Evolutionary conservation across 2,113 vertebrate genomes (phyloP), one percentile per base, ranked within the genome.

Genomic region (Nothobranchius kuhntae): DNA sequence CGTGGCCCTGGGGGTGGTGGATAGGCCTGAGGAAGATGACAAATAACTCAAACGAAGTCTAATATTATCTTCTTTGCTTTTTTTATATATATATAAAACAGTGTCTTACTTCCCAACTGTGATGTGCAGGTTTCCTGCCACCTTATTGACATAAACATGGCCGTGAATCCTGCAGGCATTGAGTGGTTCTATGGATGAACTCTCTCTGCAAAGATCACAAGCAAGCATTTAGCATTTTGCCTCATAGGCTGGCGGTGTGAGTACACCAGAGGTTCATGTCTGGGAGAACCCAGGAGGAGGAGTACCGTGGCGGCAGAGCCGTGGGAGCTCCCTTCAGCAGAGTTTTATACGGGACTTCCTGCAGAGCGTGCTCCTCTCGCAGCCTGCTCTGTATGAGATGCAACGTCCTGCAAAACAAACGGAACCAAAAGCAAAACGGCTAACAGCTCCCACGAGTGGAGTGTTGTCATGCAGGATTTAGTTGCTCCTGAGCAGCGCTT

Each of bases 71-170:
- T n/a, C 7, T 35, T 30, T 56, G 30, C 1, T 1, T 4, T 12
- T 46, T 44, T 42, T 21, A 7, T 44, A 38, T 1, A 53, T 13
- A 3, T 60, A 14, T 15, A 30, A 62, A 44, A 4, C 14, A 35
- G 17, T 30, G 60, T 62, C 88, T 94, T 96, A 99, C 97, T 99
- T 98, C 94, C 97, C 97, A 85, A 99, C 96, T 70, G 96, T 99
- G 92, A 99, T 95, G 90, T 99, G 97, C 73, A 99, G 95, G 85
- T 99, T 99, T 86, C 97, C 97, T 63, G 97, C 96, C 74, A 99
- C 97, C 93, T 99, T 99, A 90, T 99, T 99, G 82, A 99, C 96
- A 38, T 96, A 96, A 1, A 96, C 93, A 52, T 98, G 94, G 24
- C 97, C 97, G 0, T 92, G 95, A 88, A 99, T 98, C 86, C 97